Evolutionary conservation across 2,113 vertebrate species (phyloP).

Genomic region (Grus americana): DNA sequence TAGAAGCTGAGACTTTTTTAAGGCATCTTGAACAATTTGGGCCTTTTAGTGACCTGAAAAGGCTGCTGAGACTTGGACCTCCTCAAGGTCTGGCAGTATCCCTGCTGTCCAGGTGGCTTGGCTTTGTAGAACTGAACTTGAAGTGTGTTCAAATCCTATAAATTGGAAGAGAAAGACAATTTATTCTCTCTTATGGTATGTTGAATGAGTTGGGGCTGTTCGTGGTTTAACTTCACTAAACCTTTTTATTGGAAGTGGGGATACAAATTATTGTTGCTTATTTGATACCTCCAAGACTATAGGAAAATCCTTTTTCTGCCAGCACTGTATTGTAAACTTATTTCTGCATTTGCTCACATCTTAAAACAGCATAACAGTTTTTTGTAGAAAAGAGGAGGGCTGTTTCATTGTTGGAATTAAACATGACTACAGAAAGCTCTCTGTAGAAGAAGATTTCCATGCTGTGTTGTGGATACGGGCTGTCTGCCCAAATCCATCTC

Average conservation of each 20-base stretch:
- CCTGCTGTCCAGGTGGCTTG: background rate
- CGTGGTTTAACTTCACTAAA: conserved; percentile 47
- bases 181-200: background rate
- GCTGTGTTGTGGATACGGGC: background rate
- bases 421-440: background rate
- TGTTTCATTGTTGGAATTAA: background rate
- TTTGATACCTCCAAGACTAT: conserved; percentile 29
- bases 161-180: background rate
- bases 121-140: background rate
- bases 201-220: conserved; percentile 48
- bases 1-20: background rate
- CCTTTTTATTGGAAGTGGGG: conserved; percentile 42
- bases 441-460: background rate
- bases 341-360: background rate
- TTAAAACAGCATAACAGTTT: background rate
- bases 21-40: background rate
- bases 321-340: background rate
- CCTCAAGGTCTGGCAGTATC: background rate
- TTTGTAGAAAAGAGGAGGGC: background rate
- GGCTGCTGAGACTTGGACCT: background rate
- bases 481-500: background rate
- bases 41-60: background rate
- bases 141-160: background rate
- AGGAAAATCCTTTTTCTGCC: background rate
- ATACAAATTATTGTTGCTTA: conserved; percentile 32